Conservation (phyloP, 1,140 invertebrate genomes). For the Formica exsecta region DNA sequence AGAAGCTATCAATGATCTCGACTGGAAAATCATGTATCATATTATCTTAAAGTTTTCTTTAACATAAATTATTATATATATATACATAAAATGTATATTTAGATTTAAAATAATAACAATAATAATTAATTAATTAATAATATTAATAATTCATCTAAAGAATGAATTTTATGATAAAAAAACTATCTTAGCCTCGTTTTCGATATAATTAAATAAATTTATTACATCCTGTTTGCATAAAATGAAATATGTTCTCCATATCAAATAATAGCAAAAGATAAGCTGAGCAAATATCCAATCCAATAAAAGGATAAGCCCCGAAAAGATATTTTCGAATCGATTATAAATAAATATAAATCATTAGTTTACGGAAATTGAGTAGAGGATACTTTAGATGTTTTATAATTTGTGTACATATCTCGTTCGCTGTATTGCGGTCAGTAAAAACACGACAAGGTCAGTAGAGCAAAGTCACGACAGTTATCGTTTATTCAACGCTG, state of each 20-base stretch:
- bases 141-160: no score
- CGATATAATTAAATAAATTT: not conserved
- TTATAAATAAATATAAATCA: not conserved
- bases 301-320: not conserved
- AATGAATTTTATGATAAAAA: no score
- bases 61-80: not conserved
- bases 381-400: not conserved
- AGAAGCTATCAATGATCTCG: not conserved
- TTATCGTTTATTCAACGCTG: constrained; percentile 9
- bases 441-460: constrained; percentile 49
- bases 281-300: not conserved
- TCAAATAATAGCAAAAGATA: not conserved
- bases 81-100: not conserved
- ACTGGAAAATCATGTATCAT: not conserved
- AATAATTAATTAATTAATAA: not conserved
- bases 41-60: not conserved
- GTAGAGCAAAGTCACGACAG: constrained; percentile 38
- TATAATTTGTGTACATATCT: not conserved
- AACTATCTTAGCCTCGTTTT: not conserved
- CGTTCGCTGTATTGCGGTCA: not conserved
- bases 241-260: not conserved
- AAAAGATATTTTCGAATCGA: not conserved
- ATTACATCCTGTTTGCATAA: not conserved
- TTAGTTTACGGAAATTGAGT: not conserved
- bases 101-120: not conserved